Percentiles rank a stretch among this genome's conserved stretches.
Evolutionary conservation across 92 coral and sea anemone genomes (phyloP).

Genomic region (Palythoa grandis): DNA sequence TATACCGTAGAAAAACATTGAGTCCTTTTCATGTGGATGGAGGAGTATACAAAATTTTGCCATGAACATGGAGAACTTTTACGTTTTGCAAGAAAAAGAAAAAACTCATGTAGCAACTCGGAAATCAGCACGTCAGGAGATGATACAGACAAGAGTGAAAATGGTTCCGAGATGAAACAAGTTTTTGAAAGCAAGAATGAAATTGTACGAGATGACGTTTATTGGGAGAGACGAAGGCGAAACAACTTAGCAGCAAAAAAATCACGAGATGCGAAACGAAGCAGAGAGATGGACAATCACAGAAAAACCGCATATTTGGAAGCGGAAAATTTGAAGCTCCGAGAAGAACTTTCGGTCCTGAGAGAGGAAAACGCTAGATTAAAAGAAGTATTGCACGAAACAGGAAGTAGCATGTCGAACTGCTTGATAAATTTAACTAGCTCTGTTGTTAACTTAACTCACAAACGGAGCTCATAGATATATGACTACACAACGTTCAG

Average conservation of each 20-base stretch:
- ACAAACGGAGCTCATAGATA: neutral
- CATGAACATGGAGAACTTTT: conserved; percentile 24
- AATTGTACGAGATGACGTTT: conserved; percentile 1
- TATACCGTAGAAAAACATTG: neutral
- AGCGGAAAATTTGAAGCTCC: conserved; percentile 20
- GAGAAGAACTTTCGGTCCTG: conserved; percentile 21
- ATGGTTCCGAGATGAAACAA: neutral
- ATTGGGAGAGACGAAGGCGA: conserved; percentile 39
- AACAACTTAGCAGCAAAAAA: conserved; percentile 40
- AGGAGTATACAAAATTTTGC: conserved; percentile 17
- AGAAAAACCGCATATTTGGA: conserved; percentile 35
- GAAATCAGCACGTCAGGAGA: conserved; percentile 39
- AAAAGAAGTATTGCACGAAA: conserved; percentile 30
- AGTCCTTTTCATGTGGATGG: conserved; percentile 22
- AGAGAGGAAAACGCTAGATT: conserved; percentile 34
- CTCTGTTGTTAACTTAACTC: conserved; percentile 17
- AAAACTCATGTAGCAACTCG: conserved; percentile 11
- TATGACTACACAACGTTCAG: no score
- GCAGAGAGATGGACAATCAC: conserved; percentile 28
- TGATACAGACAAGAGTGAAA: conserved; percentile 21
- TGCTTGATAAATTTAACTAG: conserved; percentile 38
- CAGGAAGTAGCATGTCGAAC: conserved; percentile 40
- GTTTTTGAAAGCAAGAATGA: neutral
- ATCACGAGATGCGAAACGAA: conserved; percentile 41
- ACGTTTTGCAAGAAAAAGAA: conserved; percentile 5